Percentiles rank a stretch among this genome's conserved stretches.
Evolutionary conservation across 2,113 vertebrate genomes (phyloP).

Genomic region (Indicator indicator): DNA sequence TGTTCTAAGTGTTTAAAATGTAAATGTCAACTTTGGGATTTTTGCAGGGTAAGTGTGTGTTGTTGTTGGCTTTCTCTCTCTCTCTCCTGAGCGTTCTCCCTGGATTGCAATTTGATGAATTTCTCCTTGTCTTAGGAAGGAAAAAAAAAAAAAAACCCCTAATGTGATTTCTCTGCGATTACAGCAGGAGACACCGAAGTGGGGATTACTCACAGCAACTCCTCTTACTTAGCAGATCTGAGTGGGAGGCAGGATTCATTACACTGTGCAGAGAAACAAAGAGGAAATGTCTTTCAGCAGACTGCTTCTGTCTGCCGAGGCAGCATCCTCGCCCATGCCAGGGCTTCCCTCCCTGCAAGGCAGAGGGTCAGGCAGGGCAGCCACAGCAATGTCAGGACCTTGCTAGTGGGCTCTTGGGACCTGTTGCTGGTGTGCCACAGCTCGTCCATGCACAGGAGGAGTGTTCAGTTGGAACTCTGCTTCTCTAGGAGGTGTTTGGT

Average conservation of each 20-base stretch:
- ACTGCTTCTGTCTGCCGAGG: slow-evolving; percentile 23
- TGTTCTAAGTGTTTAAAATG: slow-evolving; percentile 75
- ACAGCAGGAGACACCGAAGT: slow-evolving; percentile 28
- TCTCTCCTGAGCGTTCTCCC: neutral
- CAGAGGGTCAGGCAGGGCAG: slow-evolving; percentile 12
- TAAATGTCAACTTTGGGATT: slow-evolving; percentile 74
- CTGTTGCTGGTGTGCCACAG: neutral
- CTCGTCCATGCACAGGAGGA: neutral
- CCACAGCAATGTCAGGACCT: rapidly evolving
- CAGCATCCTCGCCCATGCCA: neutral
- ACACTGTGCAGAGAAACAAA: slow-evolving; percentile 44
- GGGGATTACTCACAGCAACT: slow-evolving; percentile 56
- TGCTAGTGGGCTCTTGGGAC: neutral
- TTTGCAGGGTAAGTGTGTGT: neutral
- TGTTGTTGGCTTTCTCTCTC: slow-evolving; percentile 10
- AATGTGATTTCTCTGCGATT: slow-evolving; percentile 34
- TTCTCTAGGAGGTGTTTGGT: neutral
- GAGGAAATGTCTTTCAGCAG: slow-evolving; percentile 39
- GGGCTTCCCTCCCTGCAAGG: slow-evolving; percentile 33
- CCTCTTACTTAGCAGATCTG: slow-evolving; percentile 43
- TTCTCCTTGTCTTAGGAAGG: slow-evolving; percentile 47
- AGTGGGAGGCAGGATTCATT: slow-evolving; percentile 73
- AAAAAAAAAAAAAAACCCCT: slow-evolving; percentile 18
- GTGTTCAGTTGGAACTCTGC: rapidly evolving
- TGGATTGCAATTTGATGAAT: slow-evolving; percentile 64